A percentile compares a stretch with the other conserved stretches of the same genome.
Conservation (phyloP, 1,140 invertebrate species). For the Thaumatotibia leucotreta region DNA sequence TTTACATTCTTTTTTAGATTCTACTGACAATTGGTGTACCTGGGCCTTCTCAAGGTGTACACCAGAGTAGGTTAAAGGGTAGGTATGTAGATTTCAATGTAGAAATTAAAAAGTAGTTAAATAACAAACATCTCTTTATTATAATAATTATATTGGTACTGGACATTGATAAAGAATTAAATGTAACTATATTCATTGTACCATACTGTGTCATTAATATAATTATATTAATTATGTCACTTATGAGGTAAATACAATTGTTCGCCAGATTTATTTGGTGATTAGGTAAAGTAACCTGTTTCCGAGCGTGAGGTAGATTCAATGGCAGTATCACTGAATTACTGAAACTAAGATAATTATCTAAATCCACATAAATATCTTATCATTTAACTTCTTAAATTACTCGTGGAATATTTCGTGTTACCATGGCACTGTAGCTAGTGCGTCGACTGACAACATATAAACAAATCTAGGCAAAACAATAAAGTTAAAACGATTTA, state of each 20-base stretch:
- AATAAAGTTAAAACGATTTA: constrained; percentile 46
- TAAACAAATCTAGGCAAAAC: constrained; percentile 52
- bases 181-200: constrained; percentile 57
- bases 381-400: not conserved
- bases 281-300: constrained; percentile 39
- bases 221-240: constrained; percentile 49
- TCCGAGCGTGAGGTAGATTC: constrained; percentile 55
- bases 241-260: constrained; percentile 56
- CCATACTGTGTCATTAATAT: constrained; percentile 22
- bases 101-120: constrained; percentile 43
- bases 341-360: not conserved
- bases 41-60: too few relatives aligned
- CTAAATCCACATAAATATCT: not conserved
- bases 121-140: constrained; percentile 76
- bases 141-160: constrained; percentile 61
- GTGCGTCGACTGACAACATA: constrained; percentile 34
- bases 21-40: too few relatives aligned
- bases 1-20: too few relatives aligned
- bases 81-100: constrained; percentile 5
- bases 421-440: constrained; percentile 28
- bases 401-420: not conserved
- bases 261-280: constrained; percentile 49
- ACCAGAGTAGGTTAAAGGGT: too few relatives aligned
- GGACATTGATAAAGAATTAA: constrained; percentile 73
- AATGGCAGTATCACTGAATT: constrained; percentile 19